Evolutionary conservation across 2,797 vertebrate species (phyloP).

Genomic region (Microctenopoma lineatum): DNA sequence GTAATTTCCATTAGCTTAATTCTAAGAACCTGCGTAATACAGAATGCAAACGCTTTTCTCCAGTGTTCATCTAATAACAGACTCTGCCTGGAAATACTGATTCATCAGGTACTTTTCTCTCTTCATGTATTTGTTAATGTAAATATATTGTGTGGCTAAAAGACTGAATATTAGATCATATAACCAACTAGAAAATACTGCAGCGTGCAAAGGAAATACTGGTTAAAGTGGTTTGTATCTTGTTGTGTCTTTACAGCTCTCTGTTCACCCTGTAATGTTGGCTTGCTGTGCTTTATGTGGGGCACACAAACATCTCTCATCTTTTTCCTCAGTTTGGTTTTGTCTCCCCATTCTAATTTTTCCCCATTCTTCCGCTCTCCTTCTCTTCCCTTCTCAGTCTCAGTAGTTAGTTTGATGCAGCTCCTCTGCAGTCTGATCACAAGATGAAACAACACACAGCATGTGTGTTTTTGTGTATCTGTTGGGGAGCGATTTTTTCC

Average conservation of each 20-base stretch:
- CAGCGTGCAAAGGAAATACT: neutral
- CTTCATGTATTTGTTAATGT: neutral
- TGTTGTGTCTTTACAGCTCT: neutral
- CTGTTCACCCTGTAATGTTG: neutral
- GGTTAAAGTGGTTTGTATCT: neutral
- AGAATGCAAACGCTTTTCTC: neutral
- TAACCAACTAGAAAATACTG: no score
- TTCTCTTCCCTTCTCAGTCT: constrained; percentile 16
- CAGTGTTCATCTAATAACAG: neutral
- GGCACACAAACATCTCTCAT: constrained; percentile 26
- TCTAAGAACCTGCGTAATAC: neutral
- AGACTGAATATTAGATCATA: no score
- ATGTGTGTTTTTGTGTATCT: constrained; percentile 17
- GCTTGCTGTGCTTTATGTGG: constrained; percentile 24
- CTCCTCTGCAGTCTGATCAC: constrained; percentile 54
- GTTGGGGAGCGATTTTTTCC: neutral
- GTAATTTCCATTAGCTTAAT: no score
- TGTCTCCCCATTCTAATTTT: constrained; percentile 39
- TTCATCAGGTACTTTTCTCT: neutral
- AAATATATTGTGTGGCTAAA: neutral
- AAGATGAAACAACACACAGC: constrained; percentile 45
- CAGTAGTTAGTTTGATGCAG: constrained; percentile 53
- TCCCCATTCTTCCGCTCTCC: constrained; percentile 14
- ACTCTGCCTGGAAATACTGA: neutral
- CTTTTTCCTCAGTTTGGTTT: constrained; percentile 35